Evolutionary conservation across 2,888 invertebrate species (phyloP).

Genomic region (Acronicta leporina): DNA sequence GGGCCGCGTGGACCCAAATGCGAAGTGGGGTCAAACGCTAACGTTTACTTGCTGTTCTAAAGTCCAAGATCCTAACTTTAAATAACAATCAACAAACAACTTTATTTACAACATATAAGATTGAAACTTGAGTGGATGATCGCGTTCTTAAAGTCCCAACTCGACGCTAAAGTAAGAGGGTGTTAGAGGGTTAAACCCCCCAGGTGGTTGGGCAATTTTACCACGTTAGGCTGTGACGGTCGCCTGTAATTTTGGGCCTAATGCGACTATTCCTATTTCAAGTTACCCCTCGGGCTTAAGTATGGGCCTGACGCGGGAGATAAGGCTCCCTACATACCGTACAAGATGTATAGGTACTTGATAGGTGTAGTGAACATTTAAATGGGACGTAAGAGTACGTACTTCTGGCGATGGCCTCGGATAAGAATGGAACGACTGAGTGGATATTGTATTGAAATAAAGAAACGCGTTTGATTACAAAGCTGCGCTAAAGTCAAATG

Average conservation of each 20-base stretch:
- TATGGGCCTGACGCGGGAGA: constrained; percentile 82
- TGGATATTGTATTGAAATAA: neutral
- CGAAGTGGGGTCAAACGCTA: constrained; percentile 87
- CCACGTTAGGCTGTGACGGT: constrained; percentile 88
- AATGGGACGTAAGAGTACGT: constrained; percentile 33
- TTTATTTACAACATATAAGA: constrained; percentile 29
- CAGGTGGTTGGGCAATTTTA: constrained; percentile 87
- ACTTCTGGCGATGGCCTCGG: constrained; percentile 42
- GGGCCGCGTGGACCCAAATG: constrained; percentile 74
- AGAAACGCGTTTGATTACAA: neutral
- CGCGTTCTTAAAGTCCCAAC: constrained; percentile 61
- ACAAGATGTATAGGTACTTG: constrained; percentile 52
- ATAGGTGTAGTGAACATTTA: constrained; percentile 54
- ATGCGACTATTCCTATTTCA: constrained; percentile 89
- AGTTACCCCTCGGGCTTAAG: constrained; percentile 85
- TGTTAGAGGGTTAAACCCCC: constrained; percentile 80
- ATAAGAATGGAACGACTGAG: constrained; percentile 34
- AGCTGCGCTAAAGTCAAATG: too few species aligned
- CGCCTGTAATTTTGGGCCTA: constrained; percentile 88
- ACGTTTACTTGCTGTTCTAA: constrained; percentile 69
- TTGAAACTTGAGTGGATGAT: constrained; percentile 35
- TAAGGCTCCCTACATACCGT: constrained; percentile 70
- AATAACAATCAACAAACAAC: constrained; percentile 23
- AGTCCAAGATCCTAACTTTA: constrained; percentile 49
- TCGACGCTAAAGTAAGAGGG: constrained; percentile 61